Conservation (phyloP, 2,888 invertebrate genomes). For the Linnaemya vulpina region DNA sequence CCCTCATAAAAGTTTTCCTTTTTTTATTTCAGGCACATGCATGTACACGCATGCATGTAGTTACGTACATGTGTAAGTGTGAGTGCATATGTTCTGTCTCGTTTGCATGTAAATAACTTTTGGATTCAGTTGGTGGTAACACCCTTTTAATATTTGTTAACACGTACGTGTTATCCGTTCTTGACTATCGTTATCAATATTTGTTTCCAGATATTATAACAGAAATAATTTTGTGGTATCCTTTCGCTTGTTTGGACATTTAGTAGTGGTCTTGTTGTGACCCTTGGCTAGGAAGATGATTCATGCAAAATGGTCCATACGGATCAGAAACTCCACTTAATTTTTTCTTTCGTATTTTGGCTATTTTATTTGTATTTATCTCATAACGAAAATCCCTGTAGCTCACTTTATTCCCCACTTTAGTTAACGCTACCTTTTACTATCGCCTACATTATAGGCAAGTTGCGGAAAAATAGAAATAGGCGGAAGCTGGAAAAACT, state of each 20-base stretch:
- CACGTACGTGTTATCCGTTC: constrained; percentile 65
- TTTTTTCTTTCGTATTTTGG: neutral
- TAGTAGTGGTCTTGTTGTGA: constrained; percentile 61
- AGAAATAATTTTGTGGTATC: constrained; percentile 17
- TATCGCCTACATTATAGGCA: too few relatives aligned
- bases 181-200: constrained; percentile 60
- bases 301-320: constrained; percentile 29
- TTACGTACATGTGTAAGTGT: neutral
- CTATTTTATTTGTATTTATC: neutral
- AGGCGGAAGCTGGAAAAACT: too few relatives aligned
- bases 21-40: neutral
- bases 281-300: constrained; percentile 43
- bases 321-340: constrained; percentile 7
- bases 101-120: constrained; percentile 32
- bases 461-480: too few relatives aligned
- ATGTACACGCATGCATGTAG: neutral
- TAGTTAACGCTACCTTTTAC: too few relatives aligned
- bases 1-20: constrained; percentile 50
- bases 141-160: constrained; percentile 71
- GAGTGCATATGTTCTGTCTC: constrained; percentile 7
- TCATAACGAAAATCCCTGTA: too few relatives aligned
- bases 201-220: constrained; percentile 50
- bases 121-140: constrained; percentile 53
- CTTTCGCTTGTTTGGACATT: constrained; percentile 60
- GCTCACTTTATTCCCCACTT: too few relatives aligned